Evolutionary conservation across 1,140 invertebrate genomes (phyloP), one percentile per base, ranked within the genome.

Genomic region (Pemphigus obesinymphae): DNA sequence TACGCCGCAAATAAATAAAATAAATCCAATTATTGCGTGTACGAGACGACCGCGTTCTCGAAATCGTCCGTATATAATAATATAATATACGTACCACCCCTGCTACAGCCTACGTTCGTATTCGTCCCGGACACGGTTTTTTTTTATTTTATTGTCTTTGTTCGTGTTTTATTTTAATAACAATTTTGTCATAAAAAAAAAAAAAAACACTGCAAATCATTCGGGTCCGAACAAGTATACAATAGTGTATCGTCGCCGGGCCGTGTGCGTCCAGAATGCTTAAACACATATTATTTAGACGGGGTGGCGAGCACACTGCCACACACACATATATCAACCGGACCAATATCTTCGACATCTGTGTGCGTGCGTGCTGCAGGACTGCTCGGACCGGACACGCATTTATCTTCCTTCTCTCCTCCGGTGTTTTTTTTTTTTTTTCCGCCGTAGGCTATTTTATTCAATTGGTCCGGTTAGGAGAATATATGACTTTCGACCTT

Each of bases 281-380:
- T 80, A 80, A 80, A 80, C 55, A 31, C 45, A 31, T 43, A 6
- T 4, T 23, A 55, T 26, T 31, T 15, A 40, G 66, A 48, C 34
- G 34, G 73, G 73, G 48, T 58, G 73, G 31, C 29, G 5, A n/a
- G 34, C 31, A 2, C 23, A 0, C 17, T 3, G 8, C 5, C 53
- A 20, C 37, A 5, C 8, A 45, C 29, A 80, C 37, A 80, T 80
- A 80, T 80, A 80, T 61, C 37, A n/a, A 45, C 58, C n/a, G 53
- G 10, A 31, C 43, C 53, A 78, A 78, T 78, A 78, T 78, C 75
- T 78, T 43, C 76, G 58, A 80, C 76, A 78, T 78, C 55, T 78
- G 76, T 11, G 34, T 20, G 58, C 0, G 29, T 20, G 26, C 10
- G 34, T n/a, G 31, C n/a, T n/a, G 15, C 1, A 13, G 37, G 76